These are phyloP conservation scores for Vidua chalybeata DNA, from an alignment of 2,113 vertebrate genomes.

Conservation along the genomic window DNA sequence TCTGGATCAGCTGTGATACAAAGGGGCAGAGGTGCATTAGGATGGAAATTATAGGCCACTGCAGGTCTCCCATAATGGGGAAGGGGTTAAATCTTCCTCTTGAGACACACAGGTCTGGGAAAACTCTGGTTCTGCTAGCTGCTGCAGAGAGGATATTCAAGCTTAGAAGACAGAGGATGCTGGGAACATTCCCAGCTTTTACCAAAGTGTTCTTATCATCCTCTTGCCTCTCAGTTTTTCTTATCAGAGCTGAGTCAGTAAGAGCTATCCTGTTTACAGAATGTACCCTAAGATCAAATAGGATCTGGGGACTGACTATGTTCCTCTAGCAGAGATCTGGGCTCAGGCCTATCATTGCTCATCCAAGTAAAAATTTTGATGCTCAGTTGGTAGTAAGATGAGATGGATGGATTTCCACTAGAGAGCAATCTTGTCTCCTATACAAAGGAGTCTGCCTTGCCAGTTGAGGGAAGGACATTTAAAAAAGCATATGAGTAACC, in stretches of 20 bases:
- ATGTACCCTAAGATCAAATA: not conserved
- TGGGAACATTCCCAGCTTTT: not conserved
- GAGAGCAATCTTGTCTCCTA: not conserved
- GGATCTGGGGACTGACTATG: not conserved
- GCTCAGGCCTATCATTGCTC: not conserved
- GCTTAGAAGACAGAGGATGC: not conserved
- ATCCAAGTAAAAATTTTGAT: not conserved
- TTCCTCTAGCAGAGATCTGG: not conserved
- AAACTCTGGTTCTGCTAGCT: not conserved
- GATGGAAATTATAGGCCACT: not conserved
- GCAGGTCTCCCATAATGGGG: not conserved
- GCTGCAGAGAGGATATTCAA: not conserved
- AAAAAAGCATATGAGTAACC: rapidly evolving
- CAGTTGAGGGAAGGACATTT: not conserved
- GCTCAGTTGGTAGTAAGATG: not conserved
- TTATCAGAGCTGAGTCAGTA: not conserved
- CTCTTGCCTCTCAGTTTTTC: not conserved
- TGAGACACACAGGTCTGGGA: not conserved
- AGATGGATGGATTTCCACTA: not conserved
- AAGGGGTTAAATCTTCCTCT: not conserved
- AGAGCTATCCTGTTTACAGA: not conserved
- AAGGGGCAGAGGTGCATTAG: not conserved
- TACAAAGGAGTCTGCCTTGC: not conserved
- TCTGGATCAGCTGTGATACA: not conserved
- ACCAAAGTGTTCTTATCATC: not conserved